A percentile compares a stretch with the other conserved stretches of the same genome.
Evolutionary conservation across 1,140 invertebrate genomes (phyloP).

Genomic region (Rhagoletis zephyria): DNA sequence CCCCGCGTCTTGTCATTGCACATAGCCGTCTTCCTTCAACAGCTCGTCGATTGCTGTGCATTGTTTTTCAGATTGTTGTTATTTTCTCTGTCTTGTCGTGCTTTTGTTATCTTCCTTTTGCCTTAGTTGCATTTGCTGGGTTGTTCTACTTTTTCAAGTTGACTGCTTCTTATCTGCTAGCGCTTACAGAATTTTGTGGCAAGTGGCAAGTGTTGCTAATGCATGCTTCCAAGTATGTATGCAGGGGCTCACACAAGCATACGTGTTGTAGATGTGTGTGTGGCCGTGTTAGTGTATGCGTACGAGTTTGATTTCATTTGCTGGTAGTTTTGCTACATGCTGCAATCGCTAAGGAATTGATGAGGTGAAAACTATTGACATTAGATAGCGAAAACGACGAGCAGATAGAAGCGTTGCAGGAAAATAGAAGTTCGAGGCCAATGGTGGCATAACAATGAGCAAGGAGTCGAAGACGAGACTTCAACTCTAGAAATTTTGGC

Average conservation of each 20-base stretch:
- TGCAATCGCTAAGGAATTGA: constrained; percentile 41
- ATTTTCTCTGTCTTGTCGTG: background rate
- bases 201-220: constrained; percentile 39
- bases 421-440: background rate
- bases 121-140: background rate
- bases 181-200: constrained; percentile 19
- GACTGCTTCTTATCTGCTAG: constrained; percentile 41
- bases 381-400: constrained; percentile 39
- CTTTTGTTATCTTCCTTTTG: background rate
- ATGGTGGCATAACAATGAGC: constrained; percentile 11
- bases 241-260: background rate
- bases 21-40: background rate
- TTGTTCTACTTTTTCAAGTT: constrained; percentile 36
- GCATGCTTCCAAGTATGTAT: constrained; percentile 15
- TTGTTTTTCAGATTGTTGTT: constrained; percentile 21
- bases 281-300: background rate
- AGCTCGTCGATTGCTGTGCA: constrained; percentile 23
- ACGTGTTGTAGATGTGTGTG: background rate
- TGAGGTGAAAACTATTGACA: constrained; percentile 43
- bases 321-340: constrained; percentile 4
- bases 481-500: background rate
- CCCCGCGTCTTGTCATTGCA: background rate
- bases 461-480: background rate
- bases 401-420: background rate
- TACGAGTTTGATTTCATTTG: constrained; percentile 6